phyloP scores from a whole-genome alignment of 2,113 vertebrate genomes.

The Colius striatus region DNA sequence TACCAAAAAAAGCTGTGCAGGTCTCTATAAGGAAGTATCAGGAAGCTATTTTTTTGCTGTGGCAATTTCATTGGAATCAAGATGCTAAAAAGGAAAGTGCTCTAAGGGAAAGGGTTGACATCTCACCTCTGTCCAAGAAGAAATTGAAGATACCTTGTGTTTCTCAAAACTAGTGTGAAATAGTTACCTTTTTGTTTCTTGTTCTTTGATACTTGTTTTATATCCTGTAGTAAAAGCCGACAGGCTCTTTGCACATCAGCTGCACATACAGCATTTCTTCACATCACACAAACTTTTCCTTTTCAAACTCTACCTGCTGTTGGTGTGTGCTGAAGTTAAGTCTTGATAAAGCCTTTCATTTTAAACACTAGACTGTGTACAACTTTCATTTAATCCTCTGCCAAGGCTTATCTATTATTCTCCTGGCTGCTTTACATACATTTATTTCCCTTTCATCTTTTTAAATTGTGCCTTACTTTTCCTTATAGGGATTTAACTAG shows the following conservation, averaged over 20 bases:
- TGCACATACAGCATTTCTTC: background rate
- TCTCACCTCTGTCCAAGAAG: background rate
- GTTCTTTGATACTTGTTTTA: background rate
- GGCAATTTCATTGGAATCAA: background rate
- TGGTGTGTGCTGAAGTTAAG: background rate
- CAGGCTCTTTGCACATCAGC: background rate
- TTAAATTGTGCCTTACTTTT: conserved; percentile 17
- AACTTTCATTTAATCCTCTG: conserved; percentile 57
- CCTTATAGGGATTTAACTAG: background rate
- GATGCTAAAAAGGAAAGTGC: background rate
- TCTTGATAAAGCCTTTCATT: conserved; percentile 40
- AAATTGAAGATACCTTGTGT: background rate
- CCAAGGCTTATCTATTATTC: conserved; percentile 41
- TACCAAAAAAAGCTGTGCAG: background rate
- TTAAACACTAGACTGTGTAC: conserved; percentile 32
- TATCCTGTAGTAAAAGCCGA: background rate
- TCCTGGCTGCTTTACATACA: conserved; percentile 50
- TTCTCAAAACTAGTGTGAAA: background rate
- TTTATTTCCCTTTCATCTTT: conserved; percentile 63
- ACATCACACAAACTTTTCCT: conserved; percentile 9
- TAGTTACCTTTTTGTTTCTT: background rate
- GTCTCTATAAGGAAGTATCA: background rate
- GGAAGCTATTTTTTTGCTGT: background rate
- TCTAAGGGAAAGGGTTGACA: background rate
- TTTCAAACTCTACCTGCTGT: conserved; percentile 39